Evolutionary conservation across 2,888 invertebrate genomes (phyloP), one percentile per base, ranked within the genome.

Genomic region (Dendrolimus houi): DNA sequence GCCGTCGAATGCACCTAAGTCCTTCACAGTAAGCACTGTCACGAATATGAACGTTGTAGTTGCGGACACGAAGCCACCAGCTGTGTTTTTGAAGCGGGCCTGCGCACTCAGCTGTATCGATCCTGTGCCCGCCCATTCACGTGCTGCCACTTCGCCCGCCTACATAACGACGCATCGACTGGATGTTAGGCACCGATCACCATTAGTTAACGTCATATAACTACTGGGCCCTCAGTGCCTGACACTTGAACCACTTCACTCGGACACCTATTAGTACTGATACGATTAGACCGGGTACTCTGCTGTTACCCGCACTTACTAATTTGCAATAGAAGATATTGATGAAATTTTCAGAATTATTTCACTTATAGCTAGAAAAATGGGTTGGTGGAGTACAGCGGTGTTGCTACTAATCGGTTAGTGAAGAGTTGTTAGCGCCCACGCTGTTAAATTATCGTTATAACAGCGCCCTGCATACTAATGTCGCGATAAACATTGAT

Each of bases 61-160:
- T 64, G 72, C 72, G 78, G 71, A 71, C 73, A 80, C 76, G 73
- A 75, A 70, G 75, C 73, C 68, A 73, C 79, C 87, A 87, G 87
- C 89, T 87, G 87, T 77, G 74, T 70, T 65, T 67, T 66, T 59
- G 62, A 64, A 62, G 63, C 81, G 81, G 71, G 75, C 81, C 74
- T 88, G 89, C 89, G 89, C 88, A 85, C 77, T 82, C 74, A 68
- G 83, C 81, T 77, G 71, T 83, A 90, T 89, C 89, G 89, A 89
- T 88, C 86, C 78, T 60, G 62, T 66, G 66, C 65, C 70, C 73
- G 73, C 80, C 85, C 85, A 87, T 88, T 88, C 89, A 89, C 83
- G 78, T 70, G 77, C 76, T 74, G 72, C 77, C 81, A 77, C 78
- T 78, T 75, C 77, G 62, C 80, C 47, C 86, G 83, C 87, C 88